Conservation (phyloP, 2,113 vertebrate genomes). For the Gallinago undulata region DNA sequence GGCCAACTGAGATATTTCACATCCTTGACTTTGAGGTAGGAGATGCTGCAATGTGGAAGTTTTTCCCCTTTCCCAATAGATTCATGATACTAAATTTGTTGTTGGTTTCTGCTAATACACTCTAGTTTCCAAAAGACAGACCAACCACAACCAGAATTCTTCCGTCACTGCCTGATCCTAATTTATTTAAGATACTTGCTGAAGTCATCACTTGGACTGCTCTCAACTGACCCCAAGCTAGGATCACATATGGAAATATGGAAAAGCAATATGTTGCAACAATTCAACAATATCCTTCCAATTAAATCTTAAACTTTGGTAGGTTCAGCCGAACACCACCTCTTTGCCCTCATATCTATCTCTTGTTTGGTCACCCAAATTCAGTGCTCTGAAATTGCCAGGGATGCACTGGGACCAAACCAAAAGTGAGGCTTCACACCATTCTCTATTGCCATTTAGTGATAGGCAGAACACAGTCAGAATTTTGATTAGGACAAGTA, state of each 20-base stretch:
- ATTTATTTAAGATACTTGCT: slow-evolving; percentile 71
- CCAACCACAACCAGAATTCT: slow-evolving; percentile 68
- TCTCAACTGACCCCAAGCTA: slow-evolving; percentile 71
- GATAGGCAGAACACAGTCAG: not conserved
- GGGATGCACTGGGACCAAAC: not conserved
- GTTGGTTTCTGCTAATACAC: slow-evolving; percentile 39
- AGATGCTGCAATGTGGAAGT: slow-evolving; percentile 51
- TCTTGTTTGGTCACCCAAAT: not conserved
- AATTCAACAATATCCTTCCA: slow-evolving; percentile 62
- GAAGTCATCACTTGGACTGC: slow-evolving; percentile 70
- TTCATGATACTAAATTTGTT: slow-evolving; percentile 51
- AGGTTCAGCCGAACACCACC: not conserved
- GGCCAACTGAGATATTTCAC: slow-evolving; percentile 53
- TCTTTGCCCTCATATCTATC: not conserved
- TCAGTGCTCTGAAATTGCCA: not conserved
- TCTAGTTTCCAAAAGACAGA: slow-evolving; percentile 63
- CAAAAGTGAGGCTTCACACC: not conserved
- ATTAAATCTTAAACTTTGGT: slow-evolving; percentile 41
- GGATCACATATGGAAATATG: slow-evolving; percentile 70
- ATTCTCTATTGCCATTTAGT: not conserved
- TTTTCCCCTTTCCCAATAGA: slow-evolving; percentile 58
- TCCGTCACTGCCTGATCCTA: slow-evolving; percentile 70
- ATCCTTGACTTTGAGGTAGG: slow-evolving; percentile 48
- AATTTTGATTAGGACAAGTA: not conserved
- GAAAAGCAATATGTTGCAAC: slow-evolving; percentile 66